Evolutionary conservation across 2,113 vertebrate species (phyloP).

Genomic region (Hypomesus transpacificus): DNA sequence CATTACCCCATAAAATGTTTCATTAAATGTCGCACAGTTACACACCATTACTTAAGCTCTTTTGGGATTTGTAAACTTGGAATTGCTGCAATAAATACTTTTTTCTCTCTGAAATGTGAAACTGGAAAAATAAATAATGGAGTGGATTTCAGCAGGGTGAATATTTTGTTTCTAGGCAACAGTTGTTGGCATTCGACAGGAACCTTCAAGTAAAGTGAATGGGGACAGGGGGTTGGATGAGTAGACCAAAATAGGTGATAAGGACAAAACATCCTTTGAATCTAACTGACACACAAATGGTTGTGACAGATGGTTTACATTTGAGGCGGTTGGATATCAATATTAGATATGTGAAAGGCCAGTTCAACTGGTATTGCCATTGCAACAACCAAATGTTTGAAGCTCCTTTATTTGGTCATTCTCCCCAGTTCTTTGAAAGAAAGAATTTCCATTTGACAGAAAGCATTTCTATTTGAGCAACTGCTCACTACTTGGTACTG

Average conservation of each 20-base stretch:
- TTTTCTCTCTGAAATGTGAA: constrained; percentile 44
- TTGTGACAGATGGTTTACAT: no score
- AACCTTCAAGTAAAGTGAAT: constrained; percentile 50
- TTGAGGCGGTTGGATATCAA: no score
- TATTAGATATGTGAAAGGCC: no score
- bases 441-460: no score
- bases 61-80: constrained; percentile 49
- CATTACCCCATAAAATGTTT: neutral
- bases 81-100: constrained; percentile 40
- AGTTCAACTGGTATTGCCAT: no score
- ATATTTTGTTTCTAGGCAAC: constrained; percentile 73
- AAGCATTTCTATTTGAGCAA: no score
- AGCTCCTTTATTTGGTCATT: no score
- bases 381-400: no score
- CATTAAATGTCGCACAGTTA: constrained; percentile 22
- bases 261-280: constrained; percentile 17
- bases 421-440: no score
- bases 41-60: constrained; percentile 26
- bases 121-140: constrained; percentile 55
- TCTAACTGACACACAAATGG: no score
- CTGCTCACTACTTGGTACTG: no score
- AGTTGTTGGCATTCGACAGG: constrained; percentile 58
- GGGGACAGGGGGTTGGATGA: constrained; percentile 42
- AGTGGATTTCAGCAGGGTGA: constrained; percentile 57
- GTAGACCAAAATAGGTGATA: constrained; percentile 45